These are phyloP conservation scores for Hepsetus odoe DNA, from an alignment of 2,113 vertebrate genomes.

Conservation along the genomic window DNA sequence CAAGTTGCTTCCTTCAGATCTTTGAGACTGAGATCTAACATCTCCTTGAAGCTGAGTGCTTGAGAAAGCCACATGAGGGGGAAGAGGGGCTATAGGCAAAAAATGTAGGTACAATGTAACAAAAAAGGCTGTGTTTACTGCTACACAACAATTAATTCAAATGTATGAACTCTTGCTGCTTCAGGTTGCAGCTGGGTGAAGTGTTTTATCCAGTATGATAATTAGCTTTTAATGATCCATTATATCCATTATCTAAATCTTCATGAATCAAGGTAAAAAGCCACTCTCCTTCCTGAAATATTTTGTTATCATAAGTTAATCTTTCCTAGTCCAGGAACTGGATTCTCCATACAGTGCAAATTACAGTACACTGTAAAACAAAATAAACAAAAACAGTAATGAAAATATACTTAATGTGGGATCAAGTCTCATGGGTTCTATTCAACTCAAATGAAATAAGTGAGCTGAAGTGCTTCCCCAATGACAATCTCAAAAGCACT, in stretches of 20 bases:
- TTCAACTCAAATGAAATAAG: no score
- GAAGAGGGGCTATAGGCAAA: not conserved
- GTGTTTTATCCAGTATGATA: not conserved
- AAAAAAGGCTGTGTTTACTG: not conserved
- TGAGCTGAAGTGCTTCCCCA: not conserved
- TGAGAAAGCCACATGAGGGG: not conserved
- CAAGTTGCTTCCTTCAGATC: not conserved
- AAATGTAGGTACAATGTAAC: not conserved
- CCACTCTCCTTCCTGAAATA: not conserved
- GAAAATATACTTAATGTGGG: no score
- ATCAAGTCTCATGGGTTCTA: no score
- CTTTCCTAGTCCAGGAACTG: no score
- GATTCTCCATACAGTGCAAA: no score
- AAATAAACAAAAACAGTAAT: no score
- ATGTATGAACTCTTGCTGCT: not conserved
- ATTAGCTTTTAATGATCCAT: not conserved
- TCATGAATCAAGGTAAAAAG: not conserved
- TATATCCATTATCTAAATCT: not conserved
- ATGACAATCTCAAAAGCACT: not conserved
- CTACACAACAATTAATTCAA: not conserved
- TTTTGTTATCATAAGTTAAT: no score
- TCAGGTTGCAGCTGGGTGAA: not conserved
- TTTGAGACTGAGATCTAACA: not conserved
- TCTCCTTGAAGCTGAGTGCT: slow-evolving; percentile 2
- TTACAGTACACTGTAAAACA: no score